A percentile compares a stretch with the other conserved stretches of the same genome.
Conservation (phyloP, 2,113 vertebrate species). For the Onychostruthus taczanowskii region DNA sequence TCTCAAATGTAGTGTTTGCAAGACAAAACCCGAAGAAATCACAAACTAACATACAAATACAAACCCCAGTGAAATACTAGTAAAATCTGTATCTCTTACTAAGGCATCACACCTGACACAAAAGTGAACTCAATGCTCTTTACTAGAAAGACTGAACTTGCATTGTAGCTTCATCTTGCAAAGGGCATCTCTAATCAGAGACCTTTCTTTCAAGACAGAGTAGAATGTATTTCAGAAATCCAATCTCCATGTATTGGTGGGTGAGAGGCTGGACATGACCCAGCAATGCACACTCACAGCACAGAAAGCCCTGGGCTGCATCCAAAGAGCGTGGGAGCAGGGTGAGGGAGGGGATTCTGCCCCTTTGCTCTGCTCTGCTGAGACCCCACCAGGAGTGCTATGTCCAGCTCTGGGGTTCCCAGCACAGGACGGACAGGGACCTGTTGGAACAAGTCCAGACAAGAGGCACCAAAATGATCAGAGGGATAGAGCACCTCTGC, state of each 20-base stretch:
- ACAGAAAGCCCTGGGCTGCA: background rate
- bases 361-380: fast-evolving
- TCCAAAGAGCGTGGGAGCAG: fast-evolving
- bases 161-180: background rate
- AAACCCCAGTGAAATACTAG: background rate
- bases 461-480: background rate
- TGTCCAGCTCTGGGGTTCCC: background rate
- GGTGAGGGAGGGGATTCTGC: background rate
- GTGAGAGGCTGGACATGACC: background rate
- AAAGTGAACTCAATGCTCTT: background rate
- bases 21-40: background rate
- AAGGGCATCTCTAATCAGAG: background rate
- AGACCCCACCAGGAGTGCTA: background rate
- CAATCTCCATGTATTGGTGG: background rate
- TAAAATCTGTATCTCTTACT: background rate
- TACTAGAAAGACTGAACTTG: background rate
- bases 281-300: fast-evolving
- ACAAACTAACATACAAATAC: background rate
- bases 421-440: fast-evolving
- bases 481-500: background rate
- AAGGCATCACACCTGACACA: background rate
- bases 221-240: background rate
- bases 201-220: background rate
- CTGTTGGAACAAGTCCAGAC: background rate
- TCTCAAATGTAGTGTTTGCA: background rate